Percentiles rank a stretch among this genome's conserved stretches.
These are phyloP conservation scores for Rhinolophus ferrumequinum DNA, from an alignment of 2,113 vertebrate genomes.

Conservation along the genomic window DNA sequence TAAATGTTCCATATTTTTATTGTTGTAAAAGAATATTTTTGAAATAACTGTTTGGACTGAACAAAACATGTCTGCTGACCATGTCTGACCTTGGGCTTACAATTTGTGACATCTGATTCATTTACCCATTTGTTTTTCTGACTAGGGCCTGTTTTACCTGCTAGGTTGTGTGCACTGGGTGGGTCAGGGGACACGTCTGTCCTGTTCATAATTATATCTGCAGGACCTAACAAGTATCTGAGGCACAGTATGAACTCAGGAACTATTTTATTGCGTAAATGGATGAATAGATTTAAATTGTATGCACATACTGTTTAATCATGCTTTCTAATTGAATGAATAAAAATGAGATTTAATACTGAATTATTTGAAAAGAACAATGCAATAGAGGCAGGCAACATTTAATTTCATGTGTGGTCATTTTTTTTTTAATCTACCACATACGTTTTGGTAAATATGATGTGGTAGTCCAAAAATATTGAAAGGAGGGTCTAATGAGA, in stretches of 20 bases:
- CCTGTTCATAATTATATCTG: neutral
- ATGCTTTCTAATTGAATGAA: neutral
- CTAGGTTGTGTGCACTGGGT: neutral
- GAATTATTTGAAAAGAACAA: neutral
- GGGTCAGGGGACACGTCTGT: neutral
- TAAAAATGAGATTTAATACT: neutral
- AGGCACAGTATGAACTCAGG: too few relatives aligned
- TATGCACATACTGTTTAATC: neutral
- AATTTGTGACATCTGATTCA: neutral
- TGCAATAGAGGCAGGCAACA: neutral
- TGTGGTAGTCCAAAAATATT: neutral
- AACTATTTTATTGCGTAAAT: too few relatives aligned
- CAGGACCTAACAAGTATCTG: too few relatives aligned
- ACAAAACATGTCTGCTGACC: neutral
- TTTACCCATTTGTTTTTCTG: neutral
- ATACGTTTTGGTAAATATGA: neutral
- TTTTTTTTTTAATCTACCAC: neutral
- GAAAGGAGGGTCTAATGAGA: neutral
- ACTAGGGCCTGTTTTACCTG: neutral
- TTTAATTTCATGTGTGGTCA: neutral
- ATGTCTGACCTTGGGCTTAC: neutral
- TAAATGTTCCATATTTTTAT: neutral
- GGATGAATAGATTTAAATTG: too few relatives aligned
- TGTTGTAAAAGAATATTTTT: neutral
- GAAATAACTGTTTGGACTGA: neutral